Base-by-base conservation (phyloP, 1,140 invertebrate genomes). In the Coenobita brevimanus region DNA sequence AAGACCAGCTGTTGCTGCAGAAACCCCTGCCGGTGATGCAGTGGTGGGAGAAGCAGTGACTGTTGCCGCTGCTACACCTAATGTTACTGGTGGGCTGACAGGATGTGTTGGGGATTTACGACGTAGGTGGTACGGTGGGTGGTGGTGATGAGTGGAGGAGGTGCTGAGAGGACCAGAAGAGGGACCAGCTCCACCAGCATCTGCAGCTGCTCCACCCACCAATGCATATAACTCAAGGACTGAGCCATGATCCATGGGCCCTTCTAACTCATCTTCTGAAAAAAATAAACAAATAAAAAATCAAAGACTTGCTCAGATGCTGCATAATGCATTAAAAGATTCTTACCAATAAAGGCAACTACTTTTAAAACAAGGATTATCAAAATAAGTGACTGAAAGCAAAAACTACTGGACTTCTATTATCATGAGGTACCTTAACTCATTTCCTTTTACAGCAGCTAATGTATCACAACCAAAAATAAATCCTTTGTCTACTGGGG, bases 71-170 rank as follows among this genome's bases (percentile, higher is more conserved):
- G 80, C 85, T 73, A 54, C 75, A 13, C 38, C 76, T 21, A 76
- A 64, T 33, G 38, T 76, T 80, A 80, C n/a, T 71, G 78, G 76
- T 8, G 76, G 76, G 36, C 76, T 87, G 30, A 87, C 33, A 17
- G 78, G 76, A 33, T 80, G 73, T 43, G 76, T 87, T 15, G 76
- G 84, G 41, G 84, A 87, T 64, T 87, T 87, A 27, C 84, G 75
- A 30, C 84, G 84, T 67, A 87, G 62, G 84, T 87, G 84, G 60
- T 87, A 87, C 50, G 84, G 84, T 2, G 84, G 84, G 76, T 87
- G 84, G 33, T 86, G 84, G 76, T 79, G 87, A 41, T 79, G 76
- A 27, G 78, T 80, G 84, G 84, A 69, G 71, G 83, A 85, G 62
- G 84, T 67, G 62, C 73, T 76, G 17, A 67, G 62, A 54, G 60